Conservation (phyloP, 2,113 vertebrate genomes). For the Heloderma charlesbogerti region DNA sequence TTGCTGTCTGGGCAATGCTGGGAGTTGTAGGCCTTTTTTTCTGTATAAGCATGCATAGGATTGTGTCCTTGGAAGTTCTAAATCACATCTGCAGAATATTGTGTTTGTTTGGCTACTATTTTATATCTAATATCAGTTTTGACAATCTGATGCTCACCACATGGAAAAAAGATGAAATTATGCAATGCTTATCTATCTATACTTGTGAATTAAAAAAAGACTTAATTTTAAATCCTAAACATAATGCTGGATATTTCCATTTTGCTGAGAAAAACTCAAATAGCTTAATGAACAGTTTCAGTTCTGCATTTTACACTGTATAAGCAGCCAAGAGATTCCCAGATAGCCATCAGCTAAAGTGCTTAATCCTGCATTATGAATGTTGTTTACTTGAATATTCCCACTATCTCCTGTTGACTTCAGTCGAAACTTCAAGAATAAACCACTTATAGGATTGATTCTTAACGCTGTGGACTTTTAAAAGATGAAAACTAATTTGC, state of each 20-base stretch:
- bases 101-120: not conserved
- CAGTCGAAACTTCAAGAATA: not conserved
- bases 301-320: not conserved
- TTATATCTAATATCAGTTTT: not conserved
- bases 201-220: not conserved
- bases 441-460: not conserved
- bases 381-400: constrained; percentile 4
- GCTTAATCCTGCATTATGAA: not conserved
- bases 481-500: constrained; percentile 17
- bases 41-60: no score
- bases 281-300: not conserved
- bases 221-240: constrained; percentile 1
- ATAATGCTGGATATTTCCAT: not conserved
- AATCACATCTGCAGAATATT: not conserved
- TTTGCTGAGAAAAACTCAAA: not conserved
- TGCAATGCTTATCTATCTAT: not conserved
- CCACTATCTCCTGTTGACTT: not conserved
- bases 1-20: no score
- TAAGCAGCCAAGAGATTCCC: not conserved
- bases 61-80: not conserved
- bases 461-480: not conserved
- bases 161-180: not conserved
- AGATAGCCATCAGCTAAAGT: not conserved
- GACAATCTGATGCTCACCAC: not conserved
- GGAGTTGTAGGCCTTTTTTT: no score